Base-by-base conservation (phyloP, 2,797 vertebrate species). In the Rhinogobio ventralis region DNA sequence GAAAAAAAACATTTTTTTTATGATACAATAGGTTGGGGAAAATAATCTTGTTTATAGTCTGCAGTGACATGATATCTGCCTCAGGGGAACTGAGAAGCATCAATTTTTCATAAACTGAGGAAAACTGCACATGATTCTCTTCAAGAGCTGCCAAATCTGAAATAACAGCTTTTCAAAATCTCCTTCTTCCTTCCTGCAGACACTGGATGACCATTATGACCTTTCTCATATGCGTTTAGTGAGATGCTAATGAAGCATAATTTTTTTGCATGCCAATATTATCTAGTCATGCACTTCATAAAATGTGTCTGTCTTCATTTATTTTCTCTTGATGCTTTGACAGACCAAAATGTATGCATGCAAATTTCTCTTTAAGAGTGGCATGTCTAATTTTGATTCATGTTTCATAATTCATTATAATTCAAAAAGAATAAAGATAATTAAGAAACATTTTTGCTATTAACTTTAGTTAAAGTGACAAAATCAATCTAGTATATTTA, bases 21-120 rank as follows among this genome's bases (percentile, higher is more conserved):
- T 88, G 79, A 83, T 78, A 71, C 75, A 71, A 67, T 84, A 71
- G 79, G 72, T 83, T 71, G 46, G 77, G 76, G 86, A 88, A 82
- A 88, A 90, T 77, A 86, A 71, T 89, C 81, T 79, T 89, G 75
- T 89, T 89, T 86, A 86, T 90, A 88, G 86, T 90, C 79, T 84
- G 83, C 66, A 55, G 62, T 88, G 90, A 82, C 85, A 89, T 72
- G 85, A 68, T 79, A 85, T 87, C 84, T 82, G 86, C 81, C 90
- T 90, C 83, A 7, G 17, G 87, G 87, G 85, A 85, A 86, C 72
- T 62, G 55, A 85, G 46, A 78, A 83, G 30, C 80, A 86, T 90
- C 42, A n/a, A 85, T 87, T 87, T 88, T 89, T 90, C 69, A 89
- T 88, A 85, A 91, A 86, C 86, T 74, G 64, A 89, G 79, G 64